Evolutionary conservation across 2,113 vertebrate genomes (phyloP).

Genomic region (Dromas ardeola): DNA sequence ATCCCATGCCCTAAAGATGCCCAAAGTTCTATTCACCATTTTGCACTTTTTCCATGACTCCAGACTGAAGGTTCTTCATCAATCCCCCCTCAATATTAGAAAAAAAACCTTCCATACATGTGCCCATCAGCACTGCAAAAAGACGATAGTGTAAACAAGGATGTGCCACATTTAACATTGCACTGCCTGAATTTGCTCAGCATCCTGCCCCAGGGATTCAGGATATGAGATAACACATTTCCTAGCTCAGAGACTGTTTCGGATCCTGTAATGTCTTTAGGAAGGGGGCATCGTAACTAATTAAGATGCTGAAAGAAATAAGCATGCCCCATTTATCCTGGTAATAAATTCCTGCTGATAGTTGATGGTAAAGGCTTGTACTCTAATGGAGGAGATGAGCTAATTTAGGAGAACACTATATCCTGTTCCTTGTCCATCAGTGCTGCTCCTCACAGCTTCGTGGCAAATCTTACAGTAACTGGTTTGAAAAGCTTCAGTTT

Average conservation of each 20-base stretch:
- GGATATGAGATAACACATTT: neutral
- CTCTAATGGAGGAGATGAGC: neutral
- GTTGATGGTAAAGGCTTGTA: neutral
- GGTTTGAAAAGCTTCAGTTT: neutral
- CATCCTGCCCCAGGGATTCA: neutral
- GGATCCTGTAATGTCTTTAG: neutral
- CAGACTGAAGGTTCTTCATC: neutral
- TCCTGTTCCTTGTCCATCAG: neutral
- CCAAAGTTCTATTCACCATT: neutral
- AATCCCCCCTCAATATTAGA: neutral
- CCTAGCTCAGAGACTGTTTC: neutral
- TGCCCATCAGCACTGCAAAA: neutral
- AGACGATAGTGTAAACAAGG: neutral
- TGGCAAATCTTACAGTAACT: neutral
- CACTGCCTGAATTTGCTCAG: neutral
- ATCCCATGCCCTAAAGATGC: neutral
- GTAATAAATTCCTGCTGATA: neutral
- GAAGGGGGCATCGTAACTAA: neutral
- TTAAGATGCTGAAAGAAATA: neutral
- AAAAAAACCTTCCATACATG: neutral
- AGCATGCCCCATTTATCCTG: neutral
- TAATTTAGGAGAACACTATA: neutral
- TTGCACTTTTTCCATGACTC: neutral
- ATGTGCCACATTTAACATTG: neutral
- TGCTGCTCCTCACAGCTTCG: neutral